phyloP scores from a whole-genome alignment of 2,113 vertebrate genomes.

The Alligator mississippiensis region DNA sequence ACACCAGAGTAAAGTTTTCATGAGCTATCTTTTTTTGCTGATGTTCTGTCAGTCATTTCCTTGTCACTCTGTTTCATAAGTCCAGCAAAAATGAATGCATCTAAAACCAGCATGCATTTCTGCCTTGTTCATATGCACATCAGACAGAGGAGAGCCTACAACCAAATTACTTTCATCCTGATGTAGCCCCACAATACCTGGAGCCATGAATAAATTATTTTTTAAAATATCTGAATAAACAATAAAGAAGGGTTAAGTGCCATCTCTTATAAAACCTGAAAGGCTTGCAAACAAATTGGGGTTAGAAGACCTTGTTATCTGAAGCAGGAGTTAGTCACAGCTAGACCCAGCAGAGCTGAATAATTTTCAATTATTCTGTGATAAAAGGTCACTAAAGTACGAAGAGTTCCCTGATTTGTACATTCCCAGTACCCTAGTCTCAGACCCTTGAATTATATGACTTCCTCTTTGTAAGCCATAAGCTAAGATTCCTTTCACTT shows the following conservation, averaged over 20 bases:
- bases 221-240: constrained; percentile 61
- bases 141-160: not conserved
- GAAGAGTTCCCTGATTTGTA: not conserved
- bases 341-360: constrained; percentile 61
- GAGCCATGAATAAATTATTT: constrained; percentile 39
- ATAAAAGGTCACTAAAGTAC: constrained; percentile 58
- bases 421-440: not conserved
- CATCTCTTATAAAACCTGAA: constrained; percentile 55
- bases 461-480: not conserved
- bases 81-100: not conserved
- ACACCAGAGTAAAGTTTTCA: constrained; percentile 32
- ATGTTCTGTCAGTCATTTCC: not conserved
- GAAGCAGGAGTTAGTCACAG: constrained; percentile 51
- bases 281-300: constrained; percentile 58
- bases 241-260: constrained; percentile 63
- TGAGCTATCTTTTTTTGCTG: constrained; percentile 24
- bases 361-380: constrained; percentile 68
- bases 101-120: not conserved
- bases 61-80: not conserved
- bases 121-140: not conserved
- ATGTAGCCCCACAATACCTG: not conserved
- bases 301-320: constrained; percentile 61
- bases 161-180: not conserved
- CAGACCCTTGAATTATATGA: not conserved
- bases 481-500: not conserved